phyloP scores from a whole-genome alignment of 2,888 invertebrate species.

The Syrphus vitripennis region DNA sequence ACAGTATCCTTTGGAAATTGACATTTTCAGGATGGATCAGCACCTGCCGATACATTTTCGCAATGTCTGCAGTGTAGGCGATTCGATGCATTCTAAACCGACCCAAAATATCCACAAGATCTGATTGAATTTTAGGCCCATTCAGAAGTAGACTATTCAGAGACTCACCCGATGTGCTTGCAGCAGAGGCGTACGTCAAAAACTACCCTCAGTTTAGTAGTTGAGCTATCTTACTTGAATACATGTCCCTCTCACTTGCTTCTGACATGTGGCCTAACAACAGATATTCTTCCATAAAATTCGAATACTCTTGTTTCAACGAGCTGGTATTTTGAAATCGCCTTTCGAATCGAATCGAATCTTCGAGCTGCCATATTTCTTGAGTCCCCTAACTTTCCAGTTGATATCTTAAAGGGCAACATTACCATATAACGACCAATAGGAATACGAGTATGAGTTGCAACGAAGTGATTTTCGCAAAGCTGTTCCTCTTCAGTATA shows the following conservation, averaged over 20 bases:
- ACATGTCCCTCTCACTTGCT: background rate
- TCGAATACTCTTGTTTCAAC: background rate
- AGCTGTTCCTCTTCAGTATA: background rate
- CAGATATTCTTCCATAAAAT: background rate
- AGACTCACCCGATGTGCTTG: background rate
- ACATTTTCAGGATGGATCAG: background rate
- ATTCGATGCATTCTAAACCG: background rate
- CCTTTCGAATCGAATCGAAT: background rate
- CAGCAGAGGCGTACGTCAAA: background rate
- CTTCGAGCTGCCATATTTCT: conserved; percentile 3
- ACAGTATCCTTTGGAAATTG: conserved; percentile 28
- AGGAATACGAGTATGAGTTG: background rate
- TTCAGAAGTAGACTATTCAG: background rate
- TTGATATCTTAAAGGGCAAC: background rate
- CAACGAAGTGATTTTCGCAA: background rate
- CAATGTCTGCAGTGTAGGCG: conserved; percentile 67
- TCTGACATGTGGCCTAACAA: background rate
- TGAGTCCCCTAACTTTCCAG: background rate
- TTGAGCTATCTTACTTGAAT: background rate
- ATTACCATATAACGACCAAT: background rate
- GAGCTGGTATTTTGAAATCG: background rate
- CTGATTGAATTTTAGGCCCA: background rate
- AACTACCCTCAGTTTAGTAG: background rate
- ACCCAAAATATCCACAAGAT: background rate
- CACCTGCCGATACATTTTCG: conserved; percentile 26